Evolutionary conservation across 2,797 vertebrate species (phyloP).

Genomic region (Steatocranus sp.): DNA sequence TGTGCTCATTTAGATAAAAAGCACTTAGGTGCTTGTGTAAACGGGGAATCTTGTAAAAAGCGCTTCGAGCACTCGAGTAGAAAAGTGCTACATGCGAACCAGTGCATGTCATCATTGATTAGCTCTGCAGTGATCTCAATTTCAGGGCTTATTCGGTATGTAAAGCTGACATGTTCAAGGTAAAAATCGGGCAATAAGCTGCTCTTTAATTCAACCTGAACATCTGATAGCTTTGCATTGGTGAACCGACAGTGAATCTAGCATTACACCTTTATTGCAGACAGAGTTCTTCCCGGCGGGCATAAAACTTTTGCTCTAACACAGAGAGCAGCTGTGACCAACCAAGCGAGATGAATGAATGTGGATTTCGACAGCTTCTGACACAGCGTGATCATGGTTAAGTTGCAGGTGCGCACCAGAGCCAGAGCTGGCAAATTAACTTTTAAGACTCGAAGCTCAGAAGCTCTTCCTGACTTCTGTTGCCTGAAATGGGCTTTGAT

Average conservation of each 20-base stretch:
- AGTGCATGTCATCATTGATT: neutral
- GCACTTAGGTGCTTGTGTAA: neutral
- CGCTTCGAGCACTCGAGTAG: neutral
- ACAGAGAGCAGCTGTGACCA: neutral
- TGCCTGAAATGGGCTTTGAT: neutral
- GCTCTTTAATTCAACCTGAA: neutral
- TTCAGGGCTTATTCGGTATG: neutral
- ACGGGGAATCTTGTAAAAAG: neutral
- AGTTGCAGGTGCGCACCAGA: neutral
- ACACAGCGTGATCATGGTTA: neutral
- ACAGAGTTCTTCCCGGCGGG: neutral
- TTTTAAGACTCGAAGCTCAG: neutral
- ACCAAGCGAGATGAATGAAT: neutral
- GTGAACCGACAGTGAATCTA: neutral
- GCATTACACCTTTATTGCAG: neutral
- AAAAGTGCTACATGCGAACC: neutral
- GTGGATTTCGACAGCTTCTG: neutral
- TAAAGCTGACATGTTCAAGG: neutral
- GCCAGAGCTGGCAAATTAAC: neutral
- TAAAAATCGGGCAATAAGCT: neutral
- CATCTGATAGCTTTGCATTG: neutral
- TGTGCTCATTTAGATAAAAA: neutral
- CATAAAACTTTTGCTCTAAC: neutral
- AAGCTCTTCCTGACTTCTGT: neutral
- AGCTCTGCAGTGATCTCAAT: neutral